Evolutionary conservation across 2,797 vertebrate species (phyloP), one percentile per base, ranked within the genome.

Genomic region (Echiichthys vipera): DNA sequence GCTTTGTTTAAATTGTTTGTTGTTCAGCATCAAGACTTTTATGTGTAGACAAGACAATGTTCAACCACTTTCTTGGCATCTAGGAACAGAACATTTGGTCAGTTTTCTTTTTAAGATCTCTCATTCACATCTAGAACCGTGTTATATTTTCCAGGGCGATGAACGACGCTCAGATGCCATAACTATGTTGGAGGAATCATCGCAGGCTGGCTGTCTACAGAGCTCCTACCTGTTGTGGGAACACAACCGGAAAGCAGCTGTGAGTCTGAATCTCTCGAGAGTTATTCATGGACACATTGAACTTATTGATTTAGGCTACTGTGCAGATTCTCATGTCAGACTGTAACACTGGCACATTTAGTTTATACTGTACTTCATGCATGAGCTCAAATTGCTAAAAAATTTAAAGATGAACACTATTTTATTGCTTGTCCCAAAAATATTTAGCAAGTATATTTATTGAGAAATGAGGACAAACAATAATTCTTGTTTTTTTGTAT

Each of bases 201-300:
- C 98, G 0, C 91, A 84, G 63, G 95, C 95, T 13, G 97, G 97
- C 29, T 99, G 96, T 80, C 85, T 99, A 65, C 94, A 95, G 87
- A 99, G 98, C 87, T 96, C 97, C 0, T 99, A 96, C 90, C 91
- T 98, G 80, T 86, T 99, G 65, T 99, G 97, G 98, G 96, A 99
- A 88, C 93, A 95, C 24, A 96, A 94, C 74, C 93, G 93, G 39
- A 95, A 84, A 84, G 83, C 81, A 42, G 95, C 97, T 36, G 98
- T 99, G 85, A 97, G 97, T 95, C 50, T 8, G 5, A 67, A 27
- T 5, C 22, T 49, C 8, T 54, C 2, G 20, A 5, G 3, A 18
- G 10, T 68, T 29, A 12, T 7, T 51, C 3, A 34, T 59, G 3
- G 37, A 32, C 39, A 40, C 17, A 10, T 37, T 66, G 25, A 32